Base-by-base conservation (phyloP, 2,113 vertebrate species). In the Rhabdomys dilectus region DNA sequence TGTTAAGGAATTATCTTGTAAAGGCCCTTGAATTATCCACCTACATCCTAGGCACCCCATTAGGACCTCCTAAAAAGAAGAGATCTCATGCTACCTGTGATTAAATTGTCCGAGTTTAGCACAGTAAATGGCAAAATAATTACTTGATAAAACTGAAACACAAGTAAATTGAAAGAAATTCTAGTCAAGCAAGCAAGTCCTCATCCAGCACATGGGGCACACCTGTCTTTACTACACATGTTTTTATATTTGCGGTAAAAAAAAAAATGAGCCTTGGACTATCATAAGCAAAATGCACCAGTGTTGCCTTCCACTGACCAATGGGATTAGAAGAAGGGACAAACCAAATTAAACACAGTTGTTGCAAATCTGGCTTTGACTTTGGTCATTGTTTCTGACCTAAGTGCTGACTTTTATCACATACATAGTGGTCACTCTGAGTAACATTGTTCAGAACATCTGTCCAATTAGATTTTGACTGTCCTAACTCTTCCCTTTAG, bases 21-120 rank as follows among this genome's bases (percentile, higher is more conserved):
- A 94, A 94, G 34, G 6, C 36, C 39, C 2, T 96, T 94, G 51
- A 76, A 66, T 94, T 95, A 88, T 66, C 42, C 9, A 64, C 36
- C 64, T 75, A 26, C 7, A 81, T 11, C 51, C 26, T 0, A 80
- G 42, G 56, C 48, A 42, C 75, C 29, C 36, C 68, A 17, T 88
- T 56, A 42, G 31, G 39, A 85, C 48, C 48, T 80, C 53, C 39
- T 91, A 26, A 62, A 48, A 91, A 51, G 19, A 87, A 75, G 7
- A 29, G 5, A 34, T 94, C 77, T 93, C 26, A 36, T 80, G 73
- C 77, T 89, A 86, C 24, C 31, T 80, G 29, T 92, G 73, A 73
- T 87, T 90, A 87, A 93, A 96, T 87, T 68, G 66, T 26, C 80
- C 4, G 0, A 24, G 26, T 36, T 31, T 5, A 76, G 68, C 58